Evolutionary conservation across 2,113 vertebrate genomes (phyloP), one percentile per base, ranked within the genome.

Genomic region (Rutilus rutilus): DNA sequence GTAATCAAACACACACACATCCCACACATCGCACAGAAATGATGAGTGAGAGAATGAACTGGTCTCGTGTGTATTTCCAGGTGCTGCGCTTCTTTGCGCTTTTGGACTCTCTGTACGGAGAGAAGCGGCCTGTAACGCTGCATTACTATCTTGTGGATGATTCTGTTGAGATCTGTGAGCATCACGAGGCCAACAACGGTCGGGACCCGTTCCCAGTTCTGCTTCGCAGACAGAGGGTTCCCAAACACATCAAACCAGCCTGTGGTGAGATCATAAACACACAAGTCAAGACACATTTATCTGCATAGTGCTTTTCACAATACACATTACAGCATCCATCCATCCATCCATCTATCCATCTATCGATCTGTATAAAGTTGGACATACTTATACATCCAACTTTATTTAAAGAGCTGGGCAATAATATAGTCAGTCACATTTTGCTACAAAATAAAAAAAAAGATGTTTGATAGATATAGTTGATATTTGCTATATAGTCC

Each of bases 91-190:
- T 98, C 92, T 98, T 94, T 0, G 95, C 96, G 0, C 90, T 93
- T n/a, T 97, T 96, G 96, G 87, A 93, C 78, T 92, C 82, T 81
- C 88, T 93, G 88, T 94, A 93, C 3, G 94, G 94, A 23, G 96
- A 97, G 50, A 94, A 88, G 6, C 92, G 92, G 3, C 90, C 86
- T 0, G 97, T 95, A 1, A 85, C 94, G 73, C 96, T 99, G 87
- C 96, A 97, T 69, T 99, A 97, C 90, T 99, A 96, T 91, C 92
- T 99, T 84, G 95, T 93, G 88, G 97, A 99, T 54, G 94, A 96
- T 87, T 96, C 97, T 0, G 95, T 99, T 91, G 97, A 99, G 92
- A 94, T 99, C 89, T 93, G 95, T 15, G 97, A 97, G 87, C 92
- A 96, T n/a, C 94, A 96, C 6, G 86, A 95, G 78, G 91, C 84